These are phyloP conservation scores for Hylaeus anthracinus DNA, from an alignment of 1,140 invertebrate species.

Conservation along the genomic window DNA sequence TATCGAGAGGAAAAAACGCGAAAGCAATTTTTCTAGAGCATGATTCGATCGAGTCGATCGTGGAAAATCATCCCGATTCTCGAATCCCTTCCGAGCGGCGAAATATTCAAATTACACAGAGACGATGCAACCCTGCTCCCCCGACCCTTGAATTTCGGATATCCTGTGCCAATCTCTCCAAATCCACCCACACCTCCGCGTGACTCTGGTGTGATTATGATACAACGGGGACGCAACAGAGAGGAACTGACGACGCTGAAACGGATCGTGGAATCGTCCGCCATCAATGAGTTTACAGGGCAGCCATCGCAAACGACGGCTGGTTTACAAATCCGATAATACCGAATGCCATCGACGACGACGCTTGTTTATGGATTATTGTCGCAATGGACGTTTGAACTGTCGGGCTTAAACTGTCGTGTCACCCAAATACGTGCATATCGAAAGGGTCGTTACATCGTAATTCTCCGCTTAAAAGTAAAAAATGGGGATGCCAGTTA, in stretches of 20 bases:
- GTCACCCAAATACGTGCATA: constrained; percentile 9
- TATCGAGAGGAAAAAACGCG: too few relatives aligned
- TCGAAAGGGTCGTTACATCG: neutral
- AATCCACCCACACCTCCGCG: constrained; percentile 14
- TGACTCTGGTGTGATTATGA: constrained; percentile 4
- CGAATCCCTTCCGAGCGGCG: neutral
- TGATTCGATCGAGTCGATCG: neutral
- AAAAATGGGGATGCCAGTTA: too few relatives aligned
- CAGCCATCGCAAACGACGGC: constrained; percentile 49
- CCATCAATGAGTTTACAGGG: constrained; percentile 54
- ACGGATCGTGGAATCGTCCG: neutral
- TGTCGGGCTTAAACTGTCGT: neutral
- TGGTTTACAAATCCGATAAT: constrained; percentile 70
- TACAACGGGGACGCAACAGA: constrained; percentile 27
- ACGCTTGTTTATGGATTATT: constrained; percentile 56
- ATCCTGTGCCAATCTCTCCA: constrained; percentile 8
- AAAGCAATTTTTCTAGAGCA: neutral
- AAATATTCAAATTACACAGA: constrained; percentile 4
- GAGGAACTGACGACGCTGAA: constrained; percentile 30
- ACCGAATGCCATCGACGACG: constrained; percentile 59
- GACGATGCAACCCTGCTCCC: neutral
- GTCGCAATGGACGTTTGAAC: constrained; percentile 14
- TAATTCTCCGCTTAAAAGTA: too few relatives aligned
- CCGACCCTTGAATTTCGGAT: neutral
- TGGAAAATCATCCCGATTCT: too few relatives aligned